A percentile compares a stretch with the other conserved stretches of the same genome.
Conservation (phyloP, 2,113 vertebrate genomes). For the Cavia porcellus region DNA sequence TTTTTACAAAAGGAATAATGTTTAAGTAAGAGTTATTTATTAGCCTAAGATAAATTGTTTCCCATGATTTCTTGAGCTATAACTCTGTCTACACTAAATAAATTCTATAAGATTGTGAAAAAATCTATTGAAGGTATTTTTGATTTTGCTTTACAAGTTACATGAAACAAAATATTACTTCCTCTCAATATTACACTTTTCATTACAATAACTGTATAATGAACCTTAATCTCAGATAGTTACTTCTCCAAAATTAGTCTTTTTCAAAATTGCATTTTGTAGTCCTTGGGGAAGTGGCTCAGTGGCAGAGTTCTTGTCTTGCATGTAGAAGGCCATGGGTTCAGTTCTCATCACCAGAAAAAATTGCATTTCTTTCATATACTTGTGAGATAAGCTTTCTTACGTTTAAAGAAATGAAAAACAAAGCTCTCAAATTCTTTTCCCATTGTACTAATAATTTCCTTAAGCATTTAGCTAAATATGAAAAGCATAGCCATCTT, state of each 20-base stretch:
- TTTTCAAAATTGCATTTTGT: neutral
- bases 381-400: neutral
- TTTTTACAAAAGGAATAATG: neutral
- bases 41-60: neutral
- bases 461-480: neutral
- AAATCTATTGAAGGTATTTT: neutral
- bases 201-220: neutral
- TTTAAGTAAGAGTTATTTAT: neutral
- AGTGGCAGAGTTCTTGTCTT: too few species aligned
- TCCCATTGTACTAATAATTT: neutral
- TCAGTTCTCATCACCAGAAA: too few species aligned
- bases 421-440: neutral
- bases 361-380: neutral
- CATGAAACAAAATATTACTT: neutral
- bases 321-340: too few species aligned
- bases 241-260: neutral
- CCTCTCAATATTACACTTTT: neutral
- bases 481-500: neutral
- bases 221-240: neutral
- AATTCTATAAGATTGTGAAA: neutral
- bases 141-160: neutral
- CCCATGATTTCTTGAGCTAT: neutral
- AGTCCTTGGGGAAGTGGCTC: too few species aligned
- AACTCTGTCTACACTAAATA: neutral
- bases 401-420: neutral